A percentile compares a stretch with the other conserved stretches of the same genome.
Evolutionary conservation across 2,113 vertebrate genomes (phyloP).

Genomic region (Pardalotus punctatus): DNA sequence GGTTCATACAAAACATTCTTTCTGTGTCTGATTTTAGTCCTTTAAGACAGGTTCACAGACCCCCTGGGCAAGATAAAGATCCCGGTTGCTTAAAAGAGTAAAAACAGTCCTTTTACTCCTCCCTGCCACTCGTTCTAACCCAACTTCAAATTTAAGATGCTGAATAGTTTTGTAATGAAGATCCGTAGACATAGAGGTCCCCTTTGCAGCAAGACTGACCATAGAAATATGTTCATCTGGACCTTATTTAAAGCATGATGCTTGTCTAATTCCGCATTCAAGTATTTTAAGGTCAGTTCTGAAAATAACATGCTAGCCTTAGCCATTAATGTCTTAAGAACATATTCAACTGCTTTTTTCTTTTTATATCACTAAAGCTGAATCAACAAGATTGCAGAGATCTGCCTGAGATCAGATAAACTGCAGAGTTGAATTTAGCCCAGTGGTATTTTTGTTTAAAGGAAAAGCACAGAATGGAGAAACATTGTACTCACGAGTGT

Average conservation of each 20-base stretch:
- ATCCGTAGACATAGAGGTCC: neutral
- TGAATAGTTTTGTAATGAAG: neutral
- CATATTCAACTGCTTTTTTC: neutral
- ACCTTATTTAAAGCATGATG: neutral
- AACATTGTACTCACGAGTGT: neutral
- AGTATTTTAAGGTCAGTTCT: neutral
- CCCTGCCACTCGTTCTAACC: neutral
- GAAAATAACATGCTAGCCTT: neutral
- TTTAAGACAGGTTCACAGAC: neutral
- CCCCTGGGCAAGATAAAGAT: neutral
- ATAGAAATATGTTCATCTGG: neutral
- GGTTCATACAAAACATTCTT: neutral
- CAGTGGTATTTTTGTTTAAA: neutral
- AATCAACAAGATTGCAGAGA: slow-evolving; percentile 25
- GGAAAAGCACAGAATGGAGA: neutral
- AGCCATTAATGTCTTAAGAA: neutral
- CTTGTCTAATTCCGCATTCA: neutral
- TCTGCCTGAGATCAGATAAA: neutral
- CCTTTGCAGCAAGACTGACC: neutral
- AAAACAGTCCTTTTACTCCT: neutral
- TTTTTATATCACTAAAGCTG: neutral
- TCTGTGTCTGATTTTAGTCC: neutral
- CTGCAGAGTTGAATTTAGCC: slow-evolving; percentile 26
- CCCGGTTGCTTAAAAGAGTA: neutral
- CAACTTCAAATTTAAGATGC: neutral